Percentiles rank a stretch among this genome's conserved stretches.
These are phyloP conservation scores for Momotus momota DNA, from an alignment of 2,797 vertebrate species.

Conservation along the genomic window DNA sequence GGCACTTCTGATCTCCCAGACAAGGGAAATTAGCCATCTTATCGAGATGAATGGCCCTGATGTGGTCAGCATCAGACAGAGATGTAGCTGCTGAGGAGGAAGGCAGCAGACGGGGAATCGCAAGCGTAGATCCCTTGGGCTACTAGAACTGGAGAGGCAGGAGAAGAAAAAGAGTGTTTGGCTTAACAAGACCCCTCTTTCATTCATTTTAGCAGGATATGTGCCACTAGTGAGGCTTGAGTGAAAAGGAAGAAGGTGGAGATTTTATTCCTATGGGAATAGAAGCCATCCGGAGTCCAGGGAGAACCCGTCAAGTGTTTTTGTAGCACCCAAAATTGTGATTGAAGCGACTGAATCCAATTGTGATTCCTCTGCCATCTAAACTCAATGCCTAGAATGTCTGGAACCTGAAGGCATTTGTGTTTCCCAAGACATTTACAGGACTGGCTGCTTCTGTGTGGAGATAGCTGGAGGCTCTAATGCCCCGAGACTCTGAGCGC, in stretches of 20 bases:
- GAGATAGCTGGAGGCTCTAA: not conserved
- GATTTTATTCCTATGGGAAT: not conserved
- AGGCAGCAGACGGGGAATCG: not conserved
- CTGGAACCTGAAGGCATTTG: not conserved
- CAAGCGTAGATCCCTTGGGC: not conserved
- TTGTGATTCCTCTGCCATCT: not conserved
- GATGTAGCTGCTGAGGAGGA: not conserved
- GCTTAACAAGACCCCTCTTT: not conserved
- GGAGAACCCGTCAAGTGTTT: not conserved
- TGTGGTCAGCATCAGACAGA: conserved; percentile 8
- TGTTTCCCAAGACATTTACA: not conserved
- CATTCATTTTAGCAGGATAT: not conserved
- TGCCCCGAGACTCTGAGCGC: not conserved
- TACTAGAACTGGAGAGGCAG: not conserved
- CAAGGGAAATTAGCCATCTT: not conserved
- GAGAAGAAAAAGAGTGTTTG: not conserved
- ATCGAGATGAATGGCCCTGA: not conserved
- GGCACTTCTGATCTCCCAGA: conserved; percentile 3
- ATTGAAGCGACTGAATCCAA: not conserved
- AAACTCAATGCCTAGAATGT: not conserved
- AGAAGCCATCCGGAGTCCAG: not conserved
- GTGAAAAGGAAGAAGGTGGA: not conserved
- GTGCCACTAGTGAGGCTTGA: not conserved
- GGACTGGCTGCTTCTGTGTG: not conserved
- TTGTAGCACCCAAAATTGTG: not conserved